phyloP scores from a whole-genome alignment of 2,888 invertebrate genomes.

The Chrysolina haemoptera region DNA sequence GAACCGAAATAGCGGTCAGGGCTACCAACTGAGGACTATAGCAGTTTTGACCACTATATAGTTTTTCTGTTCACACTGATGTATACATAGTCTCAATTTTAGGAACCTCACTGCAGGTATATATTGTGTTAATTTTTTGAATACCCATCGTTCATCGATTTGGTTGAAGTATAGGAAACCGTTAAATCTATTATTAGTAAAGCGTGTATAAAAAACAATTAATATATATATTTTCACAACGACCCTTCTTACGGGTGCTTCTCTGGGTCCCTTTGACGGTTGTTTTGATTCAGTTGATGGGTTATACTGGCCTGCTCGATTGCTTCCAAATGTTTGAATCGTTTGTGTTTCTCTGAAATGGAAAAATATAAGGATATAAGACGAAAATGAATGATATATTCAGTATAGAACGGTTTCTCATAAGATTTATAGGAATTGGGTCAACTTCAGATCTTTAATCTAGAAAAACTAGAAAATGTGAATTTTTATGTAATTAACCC shows the following conservation, averaged over 20 bases:
- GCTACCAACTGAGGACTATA: too few relatives aligned
- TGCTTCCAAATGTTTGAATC: constrained; percentile 74
- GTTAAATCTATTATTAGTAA: constrained; percentile 19
- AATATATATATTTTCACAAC: neutral
- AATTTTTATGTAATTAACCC: too few relatives aligned
- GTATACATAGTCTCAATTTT: too few relatives aligned
- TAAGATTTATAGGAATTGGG: too few relatives aligned
- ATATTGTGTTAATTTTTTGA: neutral
- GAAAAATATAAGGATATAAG: neutral
- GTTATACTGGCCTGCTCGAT: constrained; percentile 65
- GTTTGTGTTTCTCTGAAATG: constrained; percentile 76
- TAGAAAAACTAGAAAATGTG: too few relatives aligned
- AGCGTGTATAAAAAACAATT: constrained; percentile 31
- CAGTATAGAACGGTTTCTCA: neutral
- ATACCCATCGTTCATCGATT: neutral
- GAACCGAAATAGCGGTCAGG: too few relatives aligned
- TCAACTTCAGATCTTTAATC: too few relatives aligned
- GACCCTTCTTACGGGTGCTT: constrained; percentile 65
- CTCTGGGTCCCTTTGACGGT: constrained; percentile 68
- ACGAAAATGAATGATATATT: neutral
- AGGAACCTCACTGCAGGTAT: too few relatives aligned
- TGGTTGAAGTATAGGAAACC: constrained; percentile 11
- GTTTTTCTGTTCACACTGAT: too few relatives aligned
- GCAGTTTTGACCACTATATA: too few relatives aligned
- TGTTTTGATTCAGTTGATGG: constrained; percentile 58